Conservation (phyloP, 2,888 invertebrate genomes). For the Andrena bucephala region DNA sequence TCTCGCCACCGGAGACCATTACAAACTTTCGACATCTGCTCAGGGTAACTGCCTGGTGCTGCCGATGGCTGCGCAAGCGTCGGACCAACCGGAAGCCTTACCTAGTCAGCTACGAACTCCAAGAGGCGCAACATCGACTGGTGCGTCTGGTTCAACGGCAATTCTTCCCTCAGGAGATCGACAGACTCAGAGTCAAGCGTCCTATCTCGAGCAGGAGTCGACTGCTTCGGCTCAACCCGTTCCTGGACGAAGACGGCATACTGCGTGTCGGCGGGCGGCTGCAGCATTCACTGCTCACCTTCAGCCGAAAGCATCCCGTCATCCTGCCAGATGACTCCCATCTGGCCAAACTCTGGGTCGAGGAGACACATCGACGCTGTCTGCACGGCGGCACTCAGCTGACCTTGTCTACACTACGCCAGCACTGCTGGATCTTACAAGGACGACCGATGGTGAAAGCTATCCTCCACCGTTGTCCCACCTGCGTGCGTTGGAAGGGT, state of each 20-base stretch:
- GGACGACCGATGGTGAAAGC: background rate
- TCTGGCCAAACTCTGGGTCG: background rate
- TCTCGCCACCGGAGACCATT: no score
- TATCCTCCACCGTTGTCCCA: background rate
- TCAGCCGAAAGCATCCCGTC: background rate
- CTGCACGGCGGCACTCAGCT: background rate
- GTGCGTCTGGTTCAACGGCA: no score
- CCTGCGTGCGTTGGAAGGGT: background rate
- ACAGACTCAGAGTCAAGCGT: rapidly evolving
- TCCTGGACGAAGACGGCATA: background rate
- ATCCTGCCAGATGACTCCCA: background rate
- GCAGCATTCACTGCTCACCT: rapidly evolving
- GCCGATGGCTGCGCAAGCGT: no score
- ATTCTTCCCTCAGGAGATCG: no score
- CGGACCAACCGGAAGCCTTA: no score
- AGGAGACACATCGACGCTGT: background rate
- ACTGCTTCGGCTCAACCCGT: rapidly evolving
- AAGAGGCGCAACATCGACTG: no score
- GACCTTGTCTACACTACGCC: background rate
- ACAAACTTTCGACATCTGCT: no score
- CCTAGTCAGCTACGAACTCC: rapidly evolving
- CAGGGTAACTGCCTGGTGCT: no score
- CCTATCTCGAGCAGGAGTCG: rapidly evolving
- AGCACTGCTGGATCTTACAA: background rate
- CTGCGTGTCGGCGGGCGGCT: background rate